A percentile compares a stretch with the other conserved stretches of the same genome.
These are phyloP conservation scores for Acrobasis suavella DNA, from an alignment of 2,888 invertebrate species.

Conservation along the genomic window DNA sequence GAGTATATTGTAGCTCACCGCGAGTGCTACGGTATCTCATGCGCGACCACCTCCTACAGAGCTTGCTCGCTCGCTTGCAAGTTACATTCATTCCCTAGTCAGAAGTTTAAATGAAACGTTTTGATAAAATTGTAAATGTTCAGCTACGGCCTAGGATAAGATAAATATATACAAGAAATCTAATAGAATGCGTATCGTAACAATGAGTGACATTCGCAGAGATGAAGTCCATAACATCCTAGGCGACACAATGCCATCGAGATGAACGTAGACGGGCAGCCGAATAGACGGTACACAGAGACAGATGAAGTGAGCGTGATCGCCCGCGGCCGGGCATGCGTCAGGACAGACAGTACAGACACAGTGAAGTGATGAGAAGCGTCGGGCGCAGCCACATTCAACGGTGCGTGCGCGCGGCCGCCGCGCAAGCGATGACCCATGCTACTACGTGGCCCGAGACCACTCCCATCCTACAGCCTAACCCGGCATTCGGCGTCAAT, in stretches of 20 bases:
- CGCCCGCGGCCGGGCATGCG: slow-evolving; percentile 80
- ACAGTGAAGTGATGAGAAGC: slow-evolving; percentile 82
- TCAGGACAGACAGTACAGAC: slow-evolving; percentile 81
- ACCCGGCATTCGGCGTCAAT: slow-evolving; percentile 29
- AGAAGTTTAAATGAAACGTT: slow-evolving; percentile 51
- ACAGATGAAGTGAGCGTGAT: slow-evolving; percentile 82
- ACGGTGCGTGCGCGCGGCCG: slow-evolving; percentile 80
- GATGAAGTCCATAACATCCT: slow-evolving; percentile 71
- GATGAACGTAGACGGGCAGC: slow-evolving; percentile 75
- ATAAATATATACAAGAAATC: slow-evolving; percentile 72
- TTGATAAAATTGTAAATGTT: slow-evolving; percentile 48
- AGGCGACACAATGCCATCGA: slow-evolving; percentile 76
- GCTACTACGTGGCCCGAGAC: slow-evolving; percentile 71
- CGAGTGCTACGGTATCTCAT: slow-evolving; percentile 47
- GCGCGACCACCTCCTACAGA: slow-evolving; percentile 61
- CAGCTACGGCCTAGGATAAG: slow-evolving; percentile 69
- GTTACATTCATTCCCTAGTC: slow-evolving; percentile 51
- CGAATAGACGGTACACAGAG: slow-evolving; percentile 78
- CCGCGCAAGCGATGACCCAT: slow-evolving; percentile 82
- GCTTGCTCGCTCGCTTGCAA: slow-evolving; percentile 37
- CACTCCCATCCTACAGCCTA: slow-evolving; percentile 38
- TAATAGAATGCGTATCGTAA: slow-evolving; percentile 79
- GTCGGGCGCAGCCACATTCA: slow-evolving; percentile 82
- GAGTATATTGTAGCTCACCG: slow-evolving; percentile 54
- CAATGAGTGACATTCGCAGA: slow-evolving; percentile 77